A percentile compares a stretch with the other conserved stretches of the same genome.
Evolutionary conservation across 2,113 vertebrate genomes (phyloP).

Genomic region (Pelusios castaneus): DNA sequence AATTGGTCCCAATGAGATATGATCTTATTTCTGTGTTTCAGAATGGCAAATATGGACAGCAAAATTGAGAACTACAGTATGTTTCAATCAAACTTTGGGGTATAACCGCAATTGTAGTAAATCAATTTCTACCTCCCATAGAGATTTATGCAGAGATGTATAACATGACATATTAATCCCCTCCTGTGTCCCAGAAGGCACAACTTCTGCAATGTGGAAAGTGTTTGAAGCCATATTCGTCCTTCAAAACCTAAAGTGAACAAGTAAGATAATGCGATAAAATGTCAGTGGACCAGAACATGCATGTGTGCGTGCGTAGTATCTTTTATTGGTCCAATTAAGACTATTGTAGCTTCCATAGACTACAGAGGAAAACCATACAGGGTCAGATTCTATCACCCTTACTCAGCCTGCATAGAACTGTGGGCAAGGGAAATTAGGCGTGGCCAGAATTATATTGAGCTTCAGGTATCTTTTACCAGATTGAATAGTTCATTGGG

Average conservation of each 20-base stretch:
- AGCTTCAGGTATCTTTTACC: neutral
- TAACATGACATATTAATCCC: conserved; percentile 29
- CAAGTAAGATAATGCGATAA: neutral
- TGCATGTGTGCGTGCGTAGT: neutral
- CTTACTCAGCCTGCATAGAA: neutral
- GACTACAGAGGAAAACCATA: neutral
- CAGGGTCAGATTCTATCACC: neutral
- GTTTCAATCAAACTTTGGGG: conserved; percentile 51
- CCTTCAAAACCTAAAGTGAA: conserved; percentile 1
- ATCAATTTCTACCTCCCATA: conserved; percentile 55
- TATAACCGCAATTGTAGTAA: conserved; percentile 6
- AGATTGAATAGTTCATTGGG: neutral
- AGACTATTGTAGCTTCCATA: accelerated
- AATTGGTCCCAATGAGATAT: conserved; percentile 61
- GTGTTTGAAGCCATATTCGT: neutral
- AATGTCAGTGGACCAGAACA: neutral
- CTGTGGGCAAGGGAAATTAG: neutral
- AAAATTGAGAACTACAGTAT: neutral
- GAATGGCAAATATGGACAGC: conserved; percentile 40
- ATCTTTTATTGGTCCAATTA: accelerated
- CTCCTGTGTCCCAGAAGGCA: neutral
- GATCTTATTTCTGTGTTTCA: conserved; percentile 47
- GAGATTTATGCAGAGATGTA: conserved; percentile 35
- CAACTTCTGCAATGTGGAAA: neutral
- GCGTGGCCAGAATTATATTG: neutral